Percentiles rank a stretch among this genome's conserved stretches.
phyloP scores from a whole-genome alignment of 2,888 invertebrate species.

The Bembecia ichneumoniformis region DNA sequence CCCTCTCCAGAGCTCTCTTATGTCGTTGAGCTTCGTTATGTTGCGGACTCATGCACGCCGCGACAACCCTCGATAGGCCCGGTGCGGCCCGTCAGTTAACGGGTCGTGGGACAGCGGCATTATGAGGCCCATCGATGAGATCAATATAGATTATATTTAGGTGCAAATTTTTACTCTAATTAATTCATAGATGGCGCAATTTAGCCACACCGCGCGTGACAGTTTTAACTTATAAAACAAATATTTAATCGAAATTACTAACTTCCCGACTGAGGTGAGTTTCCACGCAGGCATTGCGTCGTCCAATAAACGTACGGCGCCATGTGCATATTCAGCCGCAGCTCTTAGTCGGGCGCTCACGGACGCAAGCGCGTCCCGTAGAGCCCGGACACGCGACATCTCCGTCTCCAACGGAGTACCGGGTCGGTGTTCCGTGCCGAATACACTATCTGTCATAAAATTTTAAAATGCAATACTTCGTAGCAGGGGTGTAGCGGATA shows the following conservation, averaged over 20 bases:
- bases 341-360: constrained; percentile 49
- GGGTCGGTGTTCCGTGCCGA: constrained; percentile 35
- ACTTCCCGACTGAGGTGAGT: constrained; percentile 56
- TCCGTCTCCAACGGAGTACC: constrained; percentile 37
- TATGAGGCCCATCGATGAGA: no score
- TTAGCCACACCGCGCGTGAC: background rate
- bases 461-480: background rate
- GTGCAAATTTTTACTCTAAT: background rate
- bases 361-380: constrained; percentile 51
- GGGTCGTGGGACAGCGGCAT: no score
- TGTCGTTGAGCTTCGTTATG: no score
- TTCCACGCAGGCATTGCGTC: constrained; percentile 61
- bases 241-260: constrained; percentile 12
- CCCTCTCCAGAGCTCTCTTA: no score
- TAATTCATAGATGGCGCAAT: background rate
- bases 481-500: no score
- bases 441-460: constrained; percentile 35
- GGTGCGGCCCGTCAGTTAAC: no score
- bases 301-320: constrained; percentile 41
- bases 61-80: no score
- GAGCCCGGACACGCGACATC: constrained; percentile 33
- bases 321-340: constrained; percentile 50
- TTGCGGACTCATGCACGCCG: no score
- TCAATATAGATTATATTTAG: no score
- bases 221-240: background rate